Conservation (phyloP, 2,797 vertebrate genomes). For the Cyprinella venusta region DNA sequence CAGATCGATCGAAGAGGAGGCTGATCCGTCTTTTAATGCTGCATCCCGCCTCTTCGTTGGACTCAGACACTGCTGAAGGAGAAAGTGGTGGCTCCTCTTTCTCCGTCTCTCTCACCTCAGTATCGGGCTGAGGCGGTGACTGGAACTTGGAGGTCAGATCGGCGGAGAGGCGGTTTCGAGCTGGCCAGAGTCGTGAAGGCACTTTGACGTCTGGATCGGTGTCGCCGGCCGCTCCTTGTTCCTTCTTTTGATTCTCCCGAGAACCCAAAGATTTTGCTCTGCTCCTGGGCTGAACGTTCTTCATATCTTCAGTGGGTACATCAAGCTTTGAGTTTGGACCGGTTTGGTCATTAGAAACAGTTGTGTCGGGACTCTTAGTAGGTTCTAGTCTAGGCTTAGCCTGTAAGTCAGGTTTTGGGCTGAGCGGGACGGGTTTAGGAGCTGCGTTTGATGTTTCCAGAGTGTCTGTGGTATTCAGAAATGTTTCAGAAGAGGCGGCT, state of each 20-base stretch:
- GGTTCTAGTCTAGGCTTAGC: background rate
- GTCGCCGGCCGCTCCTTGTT: background rate
- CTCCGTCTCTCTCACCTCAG: accelerated
- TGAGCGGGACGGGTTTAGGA: background rate
- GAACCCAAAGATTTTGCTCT: constrained; percentile 30
- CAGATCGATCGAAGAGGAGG: constrained; percentile 73
- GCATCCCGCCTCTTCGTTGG: constrained; percentile 62
- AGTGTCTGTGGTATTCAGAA: background rate
- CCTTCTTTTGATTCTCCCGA: constrained; percentile 1
- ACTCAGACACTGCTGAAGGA: background rate
- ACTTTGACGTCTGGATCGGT: background rate
- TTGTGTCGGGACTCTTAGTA: background rate
- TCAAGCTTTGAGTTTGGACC: constrained; percentile 8
- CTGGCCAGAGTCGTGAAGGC: constrained; percentile 61
- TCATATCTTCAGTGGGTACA: constrained; percentile 10
- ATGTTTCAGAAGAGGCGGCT: background rate
- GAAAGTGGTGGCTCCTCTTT: constrained; percentile 11
- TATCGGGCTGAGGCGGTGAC: constrained; percentile 62
- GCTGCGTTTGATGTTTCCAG: constrained; percentile 38
- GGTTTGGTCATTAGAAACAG: constrained; percentile 21
- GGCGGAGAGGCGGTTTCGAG: constrained; percentile 81
- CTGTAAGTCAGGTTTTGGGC: constrained; percentile 26
- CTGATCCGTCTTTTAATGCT: constrained; percentile 78
- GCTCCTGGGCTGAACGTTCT: background rate
- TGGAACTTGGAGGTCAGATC: constrained; percentile 87